Evolutionary conservation across 2,888 invertebrate genomes (phyloP), one percentile per base, ranked within the genome.

Genomic region (Drosophila rubida): DNA sequence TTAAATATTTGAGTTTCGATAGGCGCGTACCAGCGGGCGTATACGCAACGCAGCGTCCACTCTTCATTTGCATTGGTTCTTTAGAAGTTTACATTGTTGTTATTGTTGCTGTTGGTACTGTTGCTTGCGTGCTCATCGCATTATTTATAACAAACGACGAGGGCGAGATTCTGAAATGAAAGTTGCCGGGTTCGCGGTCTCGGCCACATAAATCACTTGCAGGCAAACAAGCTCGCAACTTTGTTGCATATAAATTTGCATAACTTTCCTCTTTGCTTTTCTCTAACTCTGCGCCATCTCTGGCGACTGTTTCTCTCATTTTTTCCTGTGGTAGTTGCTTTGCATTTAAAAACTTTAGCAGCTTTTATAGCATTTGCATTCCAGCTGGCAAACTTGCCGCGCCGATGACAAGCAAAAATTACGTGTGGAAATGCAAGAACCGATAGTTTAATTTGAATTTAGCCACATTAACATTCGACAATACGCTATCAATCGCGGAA

Each of bases 211-310:
- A 83, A 83, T 83, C 83, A 84, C 71, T 80, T 51, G 74, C 70
- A 80, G 75, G 75, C 85, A 82, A 77, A 71, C 70, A 75, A 75
- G 63, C 69, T 59, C 68, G 50, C 73, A 83, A 86, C 86, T 86
- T 80, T 80, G 79, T 75, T 86, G 80, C 80, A 78, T 66, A 69
- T 67, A 80, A 76, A 84, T 86, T 80, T 86, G 81, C 86, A 86
- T 86, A 86, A 86, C 77, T 80, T 73, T 80, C 53, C 22, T 53
- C 13, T 22, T 30, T 69, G 41, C 58, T 45, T 66, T 61, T 11
- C 5, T 51, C 57, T 48, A 19, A 30, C 27, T 54, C 14, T 25
- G 4, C 46, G 14, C 9, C 22, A 45, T 9, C 41, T 48, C 32
- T 55, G 54, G 13, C 27, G 32, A 23, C 13, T n/a, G 39, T 45